Evolutionary conservation across 2,888 invertebrate genomes (phyloP), one percentile per base, ranked within the genome.

Genomic region (Rotaria magnacalcarata): DNA sequence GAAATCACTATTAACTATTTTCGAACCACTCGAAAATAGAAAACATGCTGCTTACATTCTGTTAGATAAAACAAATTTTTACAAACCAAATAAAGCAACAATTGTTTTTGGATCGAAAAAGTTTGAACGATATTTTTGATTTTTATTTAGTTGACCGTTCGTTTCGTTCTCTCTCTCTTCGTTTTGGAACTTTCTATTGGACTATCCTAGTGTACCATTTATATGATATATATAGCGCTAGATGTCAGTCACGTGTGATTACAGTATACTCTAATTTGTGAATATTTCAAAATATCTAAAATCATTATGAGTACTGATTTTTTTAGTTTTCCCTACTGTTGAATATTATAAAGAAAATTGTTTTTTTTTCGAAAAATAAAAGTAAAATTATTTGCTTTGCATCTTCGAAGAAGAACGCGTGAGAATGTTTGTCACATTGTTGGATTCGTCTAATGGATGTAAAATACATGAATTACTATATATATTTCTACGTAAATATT

Each of bases 391-490:
- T 34, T 34, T 34, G 34, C 34, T 34, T 34, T 34, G 34, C 34
- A 34, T 34, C 34, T 34, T 34, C 34, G 34, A 34, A 34, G 34
- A 34, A 34, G 34, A 34, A 34, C 34, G 34, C 34, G 34, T 34
- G 2, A 34, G 2, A 34, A 34, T 2, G 2, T 34, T 34, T 2
- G 34, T 34, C 34, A 34, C 34, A 34, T 34, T 34, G 34, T 34
- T 34, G 34, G 2, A 34, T 34, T 34, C 34, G 34, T 34, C 34
- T 34, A 34, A 34, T 34, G 34, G 34, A 34, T 2, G 34, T 34
- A 34, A 34, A 34, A 34, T 96, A 85, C 95, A 96, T 2, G 95
- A 95, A 89, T 94, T 94, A 84, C 92, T 96, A 88, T 96, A 96
- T 96, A 94, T 95, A 87, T 95, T 95, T 1, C 91, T 96, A n/a